Conservation (phyloP, 2,113 vertebrate genomes). For the Neogobius melanostomus region DNA sequence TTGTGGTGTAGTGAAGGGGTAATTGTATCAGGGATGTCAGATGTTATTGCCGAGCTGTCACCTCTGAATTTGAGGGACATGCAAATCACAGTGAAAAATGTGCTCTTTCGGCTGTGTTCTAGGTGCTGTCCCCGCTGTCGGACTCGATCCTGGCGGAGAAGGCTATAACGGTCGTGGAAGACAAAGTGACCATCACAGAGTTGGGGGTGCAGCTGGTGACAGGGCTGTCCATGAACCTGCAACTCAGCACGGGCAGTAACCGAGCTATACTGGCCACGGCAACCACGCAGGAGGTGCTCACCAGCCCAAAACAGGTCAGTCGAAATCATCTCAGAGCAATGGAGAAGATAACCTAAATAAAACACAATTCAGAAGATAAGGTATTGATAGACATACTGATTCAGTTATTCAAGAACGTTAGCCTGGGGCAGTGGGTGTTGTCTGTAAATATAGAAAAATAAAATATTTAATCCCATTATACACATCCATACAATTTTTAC, state of each 20-base stretch:
- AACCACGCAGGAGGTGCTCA: conserved; percentile 87
- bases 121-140: conserved; percentile 93
- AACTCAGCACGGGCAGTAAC: conserved; percentile 82
- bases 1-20: conserved; percentile 13
- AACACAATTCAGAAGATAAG: too few species aligned
- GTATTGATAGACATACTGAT: too few species aligned
- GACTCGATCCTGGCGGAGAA: conserved; percentile 97
- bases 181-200: conserved; percentile 93
- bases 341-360: too few species aligned
- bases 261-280: conserved; percentile 84
- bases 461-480: too few species aligned
- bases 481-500: too few species aligned
- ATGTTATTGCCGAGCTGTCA: conserved; percentile 11
- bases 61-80: conserved; percentile 4
- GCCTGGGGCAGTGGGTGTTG: too few species aligned
- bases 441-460: too few species aligned
- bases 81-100: background rate
- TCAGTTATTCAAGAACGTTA: too few species aligned
- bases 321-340: too few species aligned
- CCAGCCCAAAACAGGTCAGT: conserved; percentile 87
- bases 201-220: conserved; percentile 92
- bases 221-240: conserved; percentile 85
- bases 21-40: conserved; percentile 24
- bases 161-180: conserved; percentile 90
- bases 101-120: background rate